Evolutionary conservation across 2,113 vertebrate species (phyloP).

Genomic region (Nibea albiflora): DNA sequence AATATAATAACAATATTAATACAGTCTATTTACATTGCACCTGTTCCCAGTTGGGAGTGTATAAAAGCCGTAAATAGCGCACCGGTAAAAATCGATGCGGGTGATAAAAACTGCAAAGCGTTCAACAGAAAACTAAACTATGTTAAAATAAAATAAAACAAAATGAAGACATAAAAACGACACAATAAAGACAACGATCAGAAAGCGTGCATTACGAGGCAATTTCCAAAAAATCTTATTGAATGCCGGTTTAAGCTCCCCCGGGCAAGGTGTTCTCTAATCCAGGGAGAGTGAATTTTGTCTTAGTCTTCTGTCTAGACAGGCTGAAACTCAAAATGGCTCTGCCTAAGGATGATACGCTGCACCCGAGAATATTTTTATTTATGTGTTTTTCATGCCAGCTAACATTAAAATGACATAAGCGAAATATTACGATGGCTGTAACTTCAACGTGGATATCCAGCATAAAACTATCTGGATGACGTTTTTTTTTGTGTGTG

Average conservation of each 20-base stretch:
- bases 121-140: conserved; percentile 2
- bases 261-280: conserved; percentile 1
- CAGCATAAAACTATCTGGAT: background rate
- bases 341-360: conserved; percentile 3
- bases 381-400: background rate
- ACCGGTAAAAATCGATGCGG: background rate
- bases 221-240: conserved; percentile 8
- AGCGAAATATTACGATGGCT: too few relatives aligned
- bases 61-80: background rate
- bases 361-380: background rate
- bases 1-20: background rate
- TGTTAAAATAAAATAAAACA: background rate
- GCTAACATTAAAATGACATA: background rate
- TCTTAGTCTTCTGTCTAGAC: conserved; percentile 5
- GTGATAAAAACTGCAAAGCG: conserved; percentile 6
- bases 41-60: background rate
- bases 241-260: conserved; percentile 20
- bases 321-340: background rate
- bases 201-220: background rate
- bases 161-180: conserved; percentile 3
- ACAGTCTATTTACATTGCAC: background rate
- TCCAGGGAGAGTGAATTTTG: background rate
- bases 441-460: background rate
- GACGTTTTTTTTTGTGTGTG: background rate
- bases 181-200: background rate